Evolutionary conservation across 2,888 invertebrate genomes (phyloP).

Genomic region (Pterobdella sp.): DNA sequence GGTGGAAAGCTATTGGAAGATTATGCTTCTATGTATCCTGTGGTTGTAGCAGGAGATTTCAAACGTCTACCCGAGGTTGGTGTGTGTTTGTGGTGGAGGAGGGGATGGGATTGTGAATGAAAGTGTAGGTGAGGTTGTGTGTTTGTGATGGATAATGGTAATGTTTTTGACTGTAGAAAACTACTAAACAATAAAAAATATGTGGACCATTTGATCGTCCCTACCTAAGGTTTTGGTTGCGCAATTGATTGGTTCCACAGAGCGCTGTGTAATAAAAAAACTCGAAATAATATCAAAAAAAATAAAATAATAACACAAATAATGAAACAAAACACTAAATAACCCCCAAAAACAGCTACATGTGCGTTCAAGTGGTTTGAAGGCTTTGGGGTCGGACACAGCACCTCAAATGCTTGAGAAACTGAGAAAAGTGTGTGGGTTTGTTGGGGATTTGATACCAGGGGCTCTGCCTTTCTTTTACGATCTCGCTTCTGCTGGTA

Average conservation of each 20-base stretch:
- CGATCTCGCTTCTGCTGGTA: constrained; percentile 73
- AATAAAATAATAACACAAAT: too few relatives aligned
- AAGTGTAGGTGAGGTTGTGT: not conserved
- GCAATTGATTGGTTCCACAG: too few relatives aligned
- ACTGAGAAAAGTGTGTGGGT: constrained; percentile 81
- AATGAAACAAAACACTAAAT: too few relatives aligned
- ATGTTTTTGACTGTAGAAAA: not conserved
- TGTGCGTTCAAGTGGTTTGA: constrained; percentile 80
- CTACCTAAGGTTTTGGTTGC: too few relatives aligned
- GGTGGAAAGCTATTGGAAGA: constrained; percentile 43
- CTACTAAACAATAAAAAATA: too few relatives aligned
- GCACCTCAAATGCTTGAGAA: constrained; percentile 70
- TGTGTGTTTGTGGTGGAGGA: not conserved
- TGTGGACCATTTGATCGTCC: too few relatives aligned
- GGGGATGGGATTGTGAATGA: not conserved
- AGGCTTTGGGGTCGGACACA: constrained; percentile 74
- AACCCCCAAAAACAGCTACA: constrained; percentile 63
- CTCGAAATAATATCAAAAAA: too few relatives aligned
- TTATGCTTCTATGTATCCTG: constrained; percentile 53
- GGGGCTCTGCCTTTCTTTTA: constrained; percentile 79
- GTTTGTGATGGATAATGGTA: not conserved
- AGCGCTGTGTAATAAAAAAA: too few relatives aligned
- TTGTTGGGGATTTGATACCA: constrained; percentile 70
- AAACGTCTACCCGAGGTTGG: constrained; percentile 43
- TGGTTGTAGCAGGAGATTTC: constrained; percentile 71